Percentiles rank a stretch among this genome's conserved stretches.
These are phyloP conservation scores for Thunnus albacares DNA, from an alignment of 2,797 vertebrate species.

Conservation along the genomic window DNA sequence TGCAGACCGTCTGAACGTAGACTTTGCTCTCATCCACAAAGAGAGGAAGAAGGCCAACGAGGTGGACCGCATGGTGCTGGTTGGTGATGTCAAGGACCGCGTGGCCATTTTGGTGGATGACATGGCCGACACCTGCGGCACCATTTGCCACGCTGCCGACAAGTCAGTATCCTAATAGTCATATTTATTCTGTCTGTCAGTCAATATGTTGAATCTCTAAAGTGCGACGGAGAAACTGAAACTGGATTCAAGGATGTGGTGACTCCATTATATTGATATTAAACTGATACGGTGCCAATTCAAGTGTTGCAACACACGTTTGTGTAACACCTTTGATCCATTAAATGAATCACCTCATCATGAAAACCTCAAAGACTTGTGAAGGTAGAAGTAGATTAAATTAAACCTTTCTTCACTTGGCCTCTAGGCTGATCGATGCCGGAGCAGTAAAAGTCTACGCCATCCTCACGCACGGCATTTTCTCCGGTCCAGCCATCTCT, in stretches of 20 bases:
- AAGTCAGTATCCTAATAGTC: constrained; percentile 84
- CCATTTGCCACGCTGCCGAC: constrained; percentile 94
- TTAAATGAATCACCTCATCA: neutral
- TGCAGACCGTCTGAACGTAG: constrained; percentile 94
- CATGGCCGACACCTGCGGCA: constrained; percentile 97
- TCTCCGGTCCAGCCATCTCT: constrained; percentile 95
- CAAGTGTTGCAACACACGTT: neutral
- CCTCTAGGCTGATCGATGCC: constrained; percentile 90
- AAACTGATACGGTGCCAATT: neutral
- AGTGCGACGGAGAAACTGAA: neutral
- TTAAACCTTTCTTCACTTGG: too few species aligned
- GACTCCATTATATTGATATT: neutral
- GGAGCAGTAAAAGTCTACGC: constrained; percentile 95
- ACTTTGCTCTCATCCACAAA: constrained; percentile 97
- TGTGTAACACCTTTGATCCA: neutral
- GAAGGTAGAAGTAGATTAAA: too few species aligned
- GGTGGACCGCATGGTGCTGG: constrained; percentile 96
- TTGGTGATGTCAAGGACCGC: constrained; percentile 94
- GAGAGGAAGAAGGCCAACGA: constrained; percentile 97
- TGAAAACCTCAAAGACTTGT: neutral
- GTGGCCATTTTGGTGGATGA: constrained; percentile 96
- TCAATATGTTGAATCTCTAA: neutral
- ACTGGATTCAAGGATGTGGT: neutral
- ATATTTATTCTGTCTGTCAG: too few species aligned
- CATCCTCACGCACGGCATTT: constrained; percentile 96